phyloP scores from a whole-genome alignment of 2,888 invertebrate genomes.

The Pachymerium ferrugineum region DNA sequence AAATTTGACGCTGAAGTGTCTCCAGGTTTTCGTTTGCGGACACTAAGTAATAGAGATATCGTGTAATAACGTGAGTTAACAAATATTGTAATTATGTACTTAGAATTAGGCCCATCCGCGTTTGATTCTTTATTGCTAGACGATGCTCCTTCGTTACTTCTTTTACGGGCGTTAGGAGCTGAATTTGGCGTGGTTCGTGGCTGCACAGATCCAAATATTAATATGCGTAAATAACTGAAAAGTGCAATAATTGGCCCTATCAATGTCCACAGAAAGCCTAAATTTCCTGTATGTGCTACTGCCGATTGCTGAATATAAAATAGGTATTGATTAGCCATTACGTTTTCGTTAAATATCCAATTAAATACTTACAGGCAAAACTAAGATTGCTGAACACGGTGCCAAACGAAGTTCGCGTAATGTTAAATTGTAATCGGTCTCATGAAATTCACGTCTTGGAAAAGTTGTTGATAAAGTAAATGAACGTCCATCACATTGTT shows the following conservation, averaged over 20 bases:
- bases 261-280: conserved; percentile 57
- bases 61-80: too few species aligned
- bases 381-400: conserved; percentile 69
- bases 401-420: conserved; percentile 63
- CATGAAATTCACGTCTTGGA: conserved; percentile 63
- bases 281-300: conserved; percentile 50
- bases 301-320: background rate
- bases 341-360: background rate
- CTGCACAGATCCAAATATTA: conserved; percentile 49
- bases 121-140: conserved; percentile 34
- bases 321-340: background rate
- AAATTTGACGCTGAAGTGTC: background rate
- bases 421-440: conserved; percentile 54
- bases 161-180: conserved; percentile 41
- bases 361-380: conserved; percentile 56
- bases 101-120: background rate
- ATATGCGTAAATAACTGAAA: conserved; percentile 53
- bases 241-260: conserved; percentile 58
- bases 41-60: too few species aligned
- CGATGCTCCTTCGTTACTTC: conserved; percentile 42
- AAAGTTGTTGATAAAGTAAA: conserved; percentile 72
- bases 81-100: background rate
- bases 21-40: background rate
- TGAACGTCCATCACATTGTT: conserved; percentile 27
- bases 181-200: too few species aligned